phyloP scores from a whole-genome alignment of 2,797 vertebrate genomes.

The Molossus molossus region DNA sequence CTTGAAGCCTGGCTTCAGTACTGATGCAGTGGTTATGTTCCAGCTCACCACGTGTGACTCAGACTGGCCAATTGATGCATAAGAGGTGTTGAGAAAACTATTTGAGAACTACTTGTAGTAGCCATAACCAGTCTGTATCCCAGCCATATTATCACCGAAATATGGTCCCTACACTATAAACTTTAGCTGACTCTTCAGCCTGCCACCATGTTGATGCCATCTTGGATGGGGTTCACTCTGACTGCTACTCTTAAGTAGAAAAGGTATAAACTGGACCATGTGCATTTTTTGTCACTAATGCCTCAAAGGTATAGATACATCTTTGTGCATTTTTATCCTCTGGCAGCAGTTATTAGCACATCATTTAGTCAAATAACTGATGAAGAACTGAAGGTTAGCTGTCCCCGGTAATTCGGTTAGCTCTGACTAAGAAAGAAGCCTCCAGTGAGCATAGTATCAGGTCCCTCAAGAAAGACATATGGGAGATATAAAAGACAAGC shows the following conservation, averaged over 20 bases:
- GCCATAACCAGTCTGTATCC: background rate
- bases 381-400: slow-evolving; percentile 15
- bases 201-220: background rate
- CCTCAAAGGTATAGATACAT: background rate
- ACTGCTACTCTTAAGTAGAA: background rate
- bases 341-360: background rate
- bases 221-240: background rate
- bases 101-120: slow-evolving; percentile 33
- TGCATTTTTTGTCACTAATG: slow-evolving; percentile 39
- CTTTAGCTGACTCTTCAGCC: background rate
- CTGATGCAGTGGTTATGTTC: slow-evolving; percentile 49
- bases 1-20: slow-evolving; percentile 15
- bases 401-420: slow-evolving; percentile 24
- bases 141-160: background rate
- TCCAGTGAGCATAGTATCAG: background rate
- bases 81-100: slow-evolving; percentile 66
- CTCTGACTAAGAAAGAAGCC: slow-evolving; percentile 15
- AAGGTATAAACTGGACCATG: slow-evolving; percentile 3
- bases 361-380: slow-evolving; percentile 49
- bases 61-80: slow-evolving; percentile 11
- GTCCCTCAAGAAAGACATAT: background rate
- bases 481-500: slow-evolving; percentile 47
- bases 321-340: slow-evolving; percentile 50
- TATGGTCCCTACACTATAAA: background rate
- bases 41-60: slow-evolving; percentile 46